These are phyloP conservation scores for Drosophila athabasca DNA, from an alignment of 1,140 invertebrate genomes.

Conservation along the genomic window DNA sequence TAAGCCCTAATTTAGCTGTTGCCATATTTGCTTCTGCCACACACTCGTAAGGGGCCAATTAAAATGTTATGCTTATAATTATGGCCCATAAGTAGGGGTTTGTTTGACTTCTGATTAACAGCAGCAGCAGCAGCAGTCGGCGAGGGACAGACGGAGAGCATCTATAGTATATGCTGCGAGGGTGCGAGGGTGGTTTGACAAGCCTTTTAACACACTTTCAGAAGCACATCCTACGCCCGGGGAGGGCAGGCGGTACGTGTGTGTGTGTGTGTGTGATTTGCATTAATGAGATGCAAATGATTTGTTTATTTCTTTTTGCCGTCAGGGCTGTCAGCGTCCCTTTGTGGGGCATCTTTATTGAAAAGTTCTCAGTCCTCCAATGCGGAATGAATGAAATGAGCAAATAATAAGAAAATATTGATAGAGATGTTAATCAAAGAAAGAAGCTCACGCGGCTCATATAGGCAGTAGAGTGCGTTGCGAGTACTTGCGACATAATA, in stretches of 20 bases:
- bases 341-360: conserved; percentile 56
- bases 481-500: conserved; percentile 55
- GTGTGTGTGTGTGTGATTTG: conserved; percentile 46
- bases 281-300: conserved; percentile 78
- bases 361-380: conserved; percentile 58
- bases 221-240: neutral
- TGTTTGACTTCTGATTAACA: conserved; percentile 75
- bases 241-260: neutral
- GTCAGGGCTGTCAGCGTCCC: conserved; percentile 49
- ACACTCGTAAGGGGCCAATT: conserved; percentile 36
- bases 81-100: conserved; percentile 65
- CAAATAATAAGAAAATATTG: conserved; percentile 68
- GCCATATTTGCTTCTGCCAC: conserved; percentile 28
- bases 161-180: conserved; percentile 4
- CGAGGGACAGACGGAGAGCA: neutral
- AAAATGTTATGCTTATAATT: conserved; percentile 61
- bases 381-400: conserved; percentile 67
- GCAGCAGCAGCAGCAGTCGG: conserved; percentile 22
- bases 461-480: conserved; percentile 27
- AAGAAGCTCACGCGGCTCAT: conserved; percentile 50
- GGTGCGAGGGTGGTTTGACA: conserved; percentile 41
- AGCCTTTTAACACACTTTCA: conserved; percentile 59
- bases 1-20: conserved; percentile 7
- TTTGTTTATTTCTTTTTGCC: conserved; percentile 66
- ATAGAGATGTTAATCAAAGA: conserved; percentile 75